Evolutionary conservation across 1,140 invertebrate genomes (phyloP), one percentile per base, ranked within the genome.

Genomic region (Lepidurus apus): DNA sequence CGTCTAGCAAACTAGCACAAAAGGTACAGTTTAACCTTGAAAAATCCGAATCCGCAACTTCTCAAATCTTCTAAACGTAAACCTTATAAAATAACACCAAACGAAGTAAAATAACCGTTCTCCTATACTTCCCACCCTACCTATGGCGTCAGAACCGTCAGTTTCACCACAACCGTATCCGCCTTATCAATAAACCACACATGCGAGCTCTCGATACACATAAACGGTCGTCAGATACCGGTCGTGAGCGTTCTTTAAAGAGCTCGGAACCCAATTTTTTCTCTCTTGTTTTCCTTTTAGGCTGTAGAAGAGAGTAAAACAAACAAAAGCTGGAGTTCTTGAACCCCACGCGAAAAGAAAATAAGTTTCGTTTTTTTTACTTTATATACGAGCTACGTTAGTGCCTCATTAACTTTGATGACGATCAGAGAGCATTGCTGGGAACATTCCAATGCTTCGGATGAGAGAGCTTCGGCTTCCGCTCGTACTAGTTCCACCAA

Each of bases 381-480:
- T 17, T 65, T 65, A 7, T 65, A 17, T 17, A 65, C 17, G 21
- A 65, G 53, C 53, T 65, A 21, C 7, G 17, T 65, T 65, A 65
- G 21, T 65, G 53, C 53, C 53, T 65, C 53, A 65, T 65, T 65
- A 13, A 65, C 53, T 65, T 65, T 65, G 53, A 65, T 65, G 53
- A 65, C 53, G 8, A 65, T 65, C 8, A 34, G 34, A 34, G 34
- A 34, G 34, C 34, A 34, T 34, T 34, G 26, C 26, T 34, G 26
- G 26, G 26, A n/a, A n/a, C 2, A 34, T 34, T 34, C 34, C 34
- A 34, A 34, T 34, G 4, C 34, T 34, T 34, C 34, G 34, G 34
- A 34, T 34, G 34, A 34, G 34, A 34, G 34, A 34, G 34, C 34
- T 34, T 34, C 3, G 34, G 34, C 34, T 34, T 34, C 34, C 34